Percentiles rank a stretch among this genome's conserved stretches.
Conservation (phyloP, 2,888 invertebrate species). For the Hirtodrosophila histrioides region DNA sequence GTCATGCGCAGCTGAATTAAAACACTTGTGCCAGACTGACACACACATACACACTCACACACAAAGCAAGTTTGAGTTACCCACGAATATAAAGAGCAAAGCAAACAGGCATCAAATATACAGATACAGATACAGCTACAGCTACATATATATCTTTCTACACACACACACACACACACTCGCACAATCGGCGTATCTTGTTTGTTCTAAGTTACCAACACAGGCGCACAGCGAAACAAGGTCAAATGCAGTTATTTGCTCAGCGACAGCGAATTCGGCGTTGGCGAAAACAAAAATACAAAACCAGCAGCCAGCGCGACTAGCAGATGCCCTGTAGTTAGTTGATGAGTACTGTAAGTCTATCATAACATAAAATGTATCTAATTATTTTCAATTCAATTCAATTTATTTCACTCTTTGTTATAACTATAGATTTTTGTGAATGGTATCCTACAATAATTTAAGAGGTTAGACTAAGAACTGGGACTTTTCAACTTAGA, state of each 20-base stretch:
- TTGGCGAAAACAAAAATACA: slow-evolving; percentile 35
- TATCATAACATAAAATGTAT: too few species aligned
- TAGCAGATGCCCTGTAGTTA: slow-evolving; percentile 17
- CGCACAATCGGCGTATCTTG: slow-evolving; percentile 61
- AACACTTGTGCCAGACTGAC: slow-evolving; percentile 60
- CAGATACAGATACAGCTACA: slow-evolving; percentile 20
- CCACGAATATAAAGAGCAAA: slow-evolving; percentile 63
- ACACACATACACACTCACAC: slow-evolving; percentile 10
- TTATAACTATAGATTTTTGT: too few species aligned
- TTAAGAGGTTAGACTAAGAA: too few species aligned
- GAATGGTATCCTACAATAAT: too few species aligned
- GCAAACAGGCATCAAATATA: slow-evolving; percentile 65
- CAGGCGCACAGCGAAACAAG: slow-evolving; percentile 67
- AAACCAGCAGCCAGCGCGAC: slow-evolving; percentile 6
- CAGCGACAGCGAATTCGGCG: slow-evolving; percentile 35
- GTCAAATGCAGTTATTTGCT: slow-evolving; percentile 80
- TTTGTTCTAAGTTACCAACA: slow-evolving; percentile 73
- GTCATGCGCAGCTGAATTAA: slow-evolving; percentile 60
- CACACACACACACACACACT: slow-evolving; percentile 25
- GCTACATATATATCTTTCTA: slow-evolving; percentile 14
- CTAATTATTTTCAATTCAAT: too few species aligned
- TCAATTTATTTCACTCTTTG: too few species aligned
- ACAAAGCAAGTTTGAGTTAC: slow-evolving; percentile 42
- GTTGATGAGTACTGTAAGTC: not conserved
- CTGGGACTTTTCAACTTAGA: too few species aligned